Evolutionary conservation across 2,113 vertebrate species (phyloP), one percentile per base, ranked within the genome.

Genomic region (Trochalopteron elliotii): DNA sequence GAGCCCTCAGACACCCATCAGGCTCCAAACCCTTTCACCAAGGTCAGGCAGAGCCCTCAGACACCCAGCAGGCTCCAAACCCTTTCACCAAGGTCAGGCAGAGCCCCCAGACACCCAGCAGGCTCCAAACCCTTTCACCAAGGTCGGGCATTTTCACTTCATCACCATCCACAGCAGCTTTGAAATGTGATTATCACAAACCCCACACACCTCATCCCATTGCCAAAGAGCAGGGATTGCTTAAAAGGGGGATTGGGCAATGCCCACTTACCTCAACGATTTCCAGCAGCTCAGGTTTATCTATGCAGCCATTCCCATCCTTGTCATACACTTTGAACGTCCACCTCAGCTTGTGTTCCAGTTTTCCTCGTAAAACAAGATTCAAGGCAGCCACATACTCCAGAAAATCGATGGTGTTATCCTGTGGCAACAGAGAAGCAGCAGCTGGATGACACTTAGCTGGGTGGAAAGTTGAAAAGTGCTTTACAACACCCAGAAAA

Each of bases 241-340:
- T 78, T 11, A 27, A 83, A 74, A 5, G 9, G 9, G 50, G 2
- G 27, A 31, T 94, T 15, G 60, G 79, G 96, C 83, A 96, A 93
- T 52, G 65, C 53, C 47, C 59, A 45, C 97, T 97, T 95, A 99
- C 99, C 98, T 99, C 98, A 83, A 99, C 98, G 20, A 99, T 99
- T 98, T 99, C 99, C 74, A 99, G 98, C 37, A 99, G 99, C 97
- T 99, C 99, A 27, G 97, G 97, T 96, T 98, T 99, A 94, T 99
- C 99, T 30, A 99, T 99, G 97, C 98, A 99, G 87, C 99, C 99
- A 12, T 99, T 99, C 33, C 98, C 98, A 83, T 99, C 99, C 95
- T 99, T 99, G 97, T 99, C 99, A 8, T 99, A 99, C 87, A 99
- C 98, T 96, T 99, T 99, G 97, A 99, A 99, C 4, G 99, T 99